These are phyloP conservation scores for Escarpia spicata DNA, from an alignment of 2,888 invertebrate species.

Conservation along the genomic window DNA sequence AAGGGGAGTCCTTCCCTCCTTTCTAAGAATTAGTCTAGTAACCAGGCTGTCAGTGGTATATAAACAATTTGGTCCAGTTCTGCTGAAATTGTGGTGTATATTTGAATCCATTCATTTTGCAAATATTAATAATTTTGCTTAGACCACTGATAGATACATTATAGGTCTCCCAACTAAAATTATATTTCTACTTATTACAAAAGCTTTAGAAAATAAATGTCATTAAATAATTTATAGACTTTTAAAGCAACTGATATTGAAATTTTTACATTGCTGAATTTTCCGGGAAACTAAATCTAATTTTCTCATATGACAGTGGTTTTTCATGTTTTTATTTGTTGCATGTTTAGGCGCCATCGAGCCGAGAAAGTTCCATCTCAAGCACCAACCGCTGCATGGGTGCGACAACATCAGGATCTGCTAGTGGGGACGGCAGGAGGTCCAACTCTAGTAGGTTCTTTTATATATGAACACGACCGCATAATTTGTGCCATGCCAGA, in stretches of 20 bases:
- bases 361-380: conserved; percentile 4
- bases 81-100: not conserved
- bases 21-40: conserved; percentile 85
- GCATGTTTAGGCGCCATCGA: not conserved
- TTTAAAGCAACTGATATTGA: not conserved
- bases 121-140: not conserved
- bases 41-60: not conserved
- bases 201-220: not conserved
- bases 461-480: too few species aligned
- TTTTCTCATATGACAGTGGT: not conserved
- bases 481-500: too few species aligned
- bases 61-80: not conserved
- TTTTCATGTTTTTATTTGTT: not conserved
- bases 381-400: not conserved
- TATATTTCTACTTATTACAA: not conserved
- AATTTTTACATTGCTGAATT: not conserved
- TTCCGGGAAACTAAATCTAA: too few species aligned
- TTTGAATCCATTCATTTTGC: not conserved
- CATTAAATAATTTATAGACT: not conserved
- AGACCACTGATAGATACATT: not conserved
- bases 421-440: not conserved
- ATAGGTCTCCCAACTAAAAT: not conserved
- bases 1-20: conserved; percentile 89
- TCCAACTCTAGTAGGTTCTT: not conserved
- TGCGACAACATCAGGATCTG: not conserved